Evolutionary conservation across 2,888 invertebrate species (phyloP).

Genomic region (Cheilosia urbana): DNA sequence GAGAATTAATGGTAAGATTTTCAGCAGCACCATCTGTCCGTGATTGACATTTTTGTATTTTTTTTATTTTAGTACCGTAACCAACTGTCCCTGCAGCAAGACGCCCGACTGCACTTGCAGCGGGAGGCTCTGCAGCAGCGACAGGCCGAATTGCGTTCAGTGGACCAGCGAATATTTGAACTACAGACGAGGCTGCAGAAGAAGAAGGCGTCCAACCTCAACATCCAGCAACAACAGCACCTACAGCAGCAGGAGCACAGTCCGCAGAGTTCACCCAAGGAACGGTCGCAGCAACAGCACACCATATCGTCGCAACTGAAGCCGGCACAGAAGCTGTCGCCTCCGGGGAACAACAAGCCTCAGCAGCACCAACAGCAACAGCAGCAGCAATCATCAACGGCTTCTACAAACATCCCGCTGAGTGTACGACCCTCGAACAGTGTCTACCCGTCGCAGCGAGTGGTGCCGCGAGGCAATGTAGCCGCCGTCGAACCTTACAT

Average conservation of each 20-base stretch:
- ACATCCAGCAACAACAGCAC: conserved; percentile 78
- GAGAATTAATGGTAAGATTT: conserved; percentile 93
- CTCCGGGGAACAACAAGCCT: conserved; percentile 39
- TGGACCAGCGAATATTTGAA: conserved; percentile 97
- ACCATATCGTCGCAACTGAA: conserved; percentile 68
- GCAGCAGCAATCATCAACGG: conserved; percentile 71
- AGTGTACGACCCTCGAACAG: conserved; percentile 78
- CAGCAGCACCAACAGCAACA: conserved; percentile 69
- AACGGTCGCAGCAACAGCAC: conserved; percentile 76
- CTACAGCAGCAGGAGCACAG: conserved; percentile 75
- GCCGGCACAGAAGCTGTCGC: conserved; percentile 67
- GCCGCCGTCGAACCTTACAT: conserved; percentile 95
- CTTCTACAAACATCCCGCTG: conserved; percentile 73
- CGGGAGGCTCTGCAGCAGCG: conserved; percentile 93
- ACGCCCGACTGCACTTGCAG: conserved; percentile 94
- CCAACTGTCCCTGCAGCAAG: conserved; percentile 97
- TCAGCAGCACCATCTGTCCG: neutral
- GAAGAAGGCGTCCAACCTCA: conserved; percentile 92
- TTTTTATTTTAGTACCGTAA: conserved; percentile 92
- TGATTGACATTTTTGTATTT: neutral
- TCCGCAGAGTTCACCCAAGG: conserved; percentile 79
- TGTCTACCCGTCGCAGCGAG: conserved; percentile 81
- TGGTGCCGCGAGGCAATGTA: conserved; percentile 89
- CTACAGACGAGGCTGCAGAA: conserved; percentile 95
- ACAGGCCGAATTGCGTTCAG: conserved; percentile 95